Base-by-base conservation (phyloP, 2,888 invertebrate species). In the Chaitophorus viminalis region DNA sequence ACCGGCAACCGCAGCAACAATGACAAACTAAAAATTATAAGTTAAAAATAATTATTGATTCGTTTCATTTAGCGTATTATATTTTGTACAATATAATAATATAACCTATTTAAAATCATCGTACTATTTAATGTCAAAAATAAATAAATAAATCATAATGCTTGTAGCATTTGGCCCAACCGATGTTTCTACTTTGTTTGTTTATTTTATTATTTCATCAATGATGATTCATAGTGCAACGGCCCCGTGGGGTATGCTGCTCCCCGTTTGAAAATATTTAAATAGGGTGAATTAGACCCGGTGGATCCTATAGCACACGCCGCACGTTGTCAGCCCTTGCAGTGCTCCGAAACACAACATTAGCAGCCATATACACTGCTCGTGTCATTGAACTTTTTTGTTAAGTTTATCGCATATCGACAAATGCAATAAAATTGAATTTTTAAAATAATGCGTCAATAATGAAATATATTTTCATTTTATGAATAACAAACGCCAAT, bases 251-350 rank as follows among this genome's bases (percentile, higher is more conserved):
- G 75, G 75, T 75, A 74, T 75, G 11, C 65, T 39, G 18, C 46
- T 65, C 76, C 84, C 36, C 25, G 46, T 46, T 65, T 9, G 29
- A 65, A 46, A 46, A 65, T 75, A 84, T 65, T 21, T 31, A 84
- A 76, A 84, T 84, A 25, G 83, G 83, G 65, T 75, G 46, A 29
- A 65, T 75, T 39, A 11, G 5, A 83, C 60, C 83, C 65, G 29
- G 9, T 25, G 11, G n/a, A 39, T 68, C 9, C 11, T 17, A 25
- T 29, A 4, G 6, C 36, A 31, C 65, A 1, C 21, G 39, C 65
- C 21, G 29, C 83, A 17, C 54, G 29, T 54, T 60, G 18, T 29
- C 82, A 54, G 46, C 46, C 46, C 46, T 74, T 29, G 39, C 14
- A 29, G n/a, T 60, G 21, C 39, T 25, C 29, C n/a, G 33, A 74